Evolutionary conservation across 2,888 invertebrate genomes (phyloP), one percentile per base, ranked within the genome.

Genomic region (Sphaerophoria taeniata): DNA sequence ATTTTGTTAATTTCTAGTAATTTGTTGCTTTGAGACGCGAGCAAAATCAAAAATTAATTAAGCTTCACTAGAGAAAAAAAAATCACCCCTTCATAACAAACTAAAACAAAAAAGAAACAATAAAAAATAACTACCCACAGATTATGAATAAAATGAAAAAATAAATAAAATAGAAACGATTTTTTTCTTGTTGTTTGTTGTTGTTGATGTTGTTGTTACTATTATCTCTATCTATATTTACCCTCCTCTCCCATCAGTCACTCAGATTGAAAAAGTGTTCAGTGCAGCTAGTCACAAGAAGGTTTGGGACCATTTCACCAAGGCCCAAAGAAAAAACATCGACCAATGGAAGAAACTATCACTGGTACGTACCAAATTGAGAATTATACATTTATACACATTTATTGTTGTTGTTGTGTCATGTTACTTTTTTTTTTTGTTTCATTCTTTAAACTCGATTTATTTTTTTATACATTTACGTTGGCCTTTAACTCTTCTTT

Each of bases 291-390:
- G 96, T 93, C 98, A 98, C 94, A 98, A 98, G 95, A 98, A 98
- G 93, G 98, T 97, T 93, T 98, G 98, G 98, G 98, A 98, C 95
- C 98, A 98, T 95, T 98, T 99, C 96, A 98, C 98, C 94, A 98
- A 98, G 95, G 97, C 98, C 90, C 98, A 98, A 94, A 95, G 98
- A 94, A 98, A 98, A 96, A 98, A 98, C 94, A 97, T 99, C 93
- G 98, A 98, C 94, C 95, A 96, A 92, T 98, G 98, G 99, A 97
- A 97, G 94, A 98, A 97, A 94, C 97, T 98, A 94, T 96, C 97
- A 86, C 95, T 96, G 97, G 98, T 98, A 96, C 94, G 93, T 93
- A 91, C 89, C 88, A 31, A 77, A 81, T 24, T 24, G 7, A 76
- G 31, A 45, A 61, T 60, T 60, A 84, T 49, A 72, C 34, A 79